These are phyloP conservation scores for Petrolisthes cinctipes DNA, from an alignment of 2,888 invertebrate genomes.

Conservation along the genomic window DNA sequence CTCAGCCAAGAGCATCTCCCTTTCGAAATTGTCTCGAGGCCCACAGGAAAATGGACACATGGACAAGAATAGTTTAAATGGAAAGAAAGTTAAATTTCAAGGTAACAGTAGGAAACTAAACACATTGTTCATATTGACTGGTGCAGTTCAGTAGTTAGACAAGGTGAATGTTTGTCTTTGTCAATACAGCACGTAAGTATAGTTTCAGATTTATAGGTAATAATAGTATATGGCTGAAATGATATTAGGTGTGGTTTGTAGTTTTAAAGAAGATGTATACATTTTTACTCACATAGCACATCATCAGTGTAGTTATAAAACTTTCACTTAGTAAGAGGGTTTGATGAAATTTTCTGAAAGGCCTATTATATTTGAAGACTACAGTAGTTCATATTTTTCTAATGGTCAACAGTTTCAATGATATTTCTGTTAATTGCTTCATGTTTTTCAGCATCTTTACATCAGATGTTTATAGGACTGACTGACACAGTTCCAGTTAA, in stretches of 20 bases:
- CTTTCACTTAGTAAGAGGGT: too few relatives aligned
- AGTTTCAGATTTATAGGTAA: not conserved
- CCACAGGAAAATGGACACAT: constrained; percentile 53
- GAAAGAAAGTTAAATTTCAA: constrained; percentile 58
- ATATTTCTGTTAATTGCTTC: too few relatives aligned
- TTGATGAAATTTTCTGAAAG: too few relatives aligned
- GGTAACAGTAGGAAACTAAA: constrained; percentile 37
- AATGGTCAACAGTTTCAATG: too few relatives aligned
- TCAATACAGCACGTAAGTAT: not conserved
- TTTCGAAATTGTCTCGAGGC: constrained; percentile 31
- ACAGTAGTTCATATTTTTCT: too few relatives aligned
- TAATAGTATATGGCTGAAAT: not conserved
- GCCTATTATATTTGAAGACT: too few relatives aligned
- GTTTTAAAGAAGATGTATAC: not conserved
- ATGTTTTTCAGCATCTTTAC: too few relatives aligned
- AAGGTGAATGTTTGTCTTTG: constrained; percentile 10
- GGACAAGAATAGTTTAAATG: constrained; percentile 49
- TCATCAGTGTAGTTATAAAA: not conserved
- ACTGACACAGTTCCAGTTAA: too few relatives aligned
- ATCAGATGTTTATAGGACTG: too few relatives aligned
- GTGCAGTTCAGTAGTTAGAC: constrained; percentile 3
- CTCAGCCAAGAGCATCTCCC: constrained; percentile 47
- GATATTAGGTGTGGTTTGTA: not conserved
- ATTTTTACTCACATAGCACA: not conserved
- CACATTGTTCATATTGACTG: not conserved